These are phyloP conservation scores for Delichon dasypus DNA, from an alignment of 2,797 vertebrate genomes.

Conservation along the genomic window DNA sequence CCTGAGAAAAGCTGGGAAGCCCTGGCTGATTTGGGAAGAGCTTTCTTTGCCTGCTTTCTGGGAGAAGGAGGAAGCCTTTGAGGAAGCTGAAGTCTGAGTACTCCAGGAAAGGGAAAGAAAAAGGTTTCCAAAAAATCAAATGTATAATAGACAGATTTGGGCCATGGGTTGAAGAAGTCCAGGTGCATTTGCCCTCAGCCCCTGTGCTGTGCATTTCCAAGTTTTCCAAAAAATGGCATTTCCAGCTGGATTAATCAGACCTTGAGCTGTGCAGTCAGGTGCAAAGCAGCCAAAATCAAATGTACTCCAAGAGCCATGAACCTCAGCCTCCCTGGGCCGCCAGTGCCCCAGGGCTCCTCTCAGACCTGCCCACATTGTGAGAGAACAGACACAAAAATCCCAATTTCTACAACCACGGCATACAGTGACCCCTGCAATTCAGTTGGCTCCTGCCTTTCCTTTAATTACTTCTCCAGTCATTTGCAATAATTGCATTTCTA, in stretches of 20 bases:
- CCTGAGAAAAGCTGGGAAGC: not conserved
- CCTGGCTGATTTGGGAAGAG: not conserved
- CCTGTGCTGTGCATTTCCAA: not conserved
- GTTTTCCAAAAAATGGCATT: accelerated
- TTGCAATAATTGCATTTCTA: not conserved
- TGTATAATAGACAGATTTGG: not conserved
- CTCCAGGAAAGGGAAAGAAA: not conserved
- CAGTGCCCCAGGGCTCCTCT: not conserved
- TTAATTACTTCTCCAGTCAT: no score
- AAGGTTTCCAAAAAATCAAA: not conserved
- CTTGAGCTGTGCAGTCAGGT: not conserved
- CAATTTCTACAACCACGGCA: not conserved
- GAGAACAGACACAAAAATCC: not conserved
- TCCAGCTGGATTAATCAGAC: not conserved
- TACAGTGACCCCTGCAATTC: not conserved
- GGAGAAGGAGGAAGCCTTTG: not conserved
- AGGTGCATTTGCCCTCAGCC: accelerated
- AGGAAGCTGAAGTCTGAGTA: not conserved
- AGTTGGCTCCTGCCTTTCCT: not conserved
- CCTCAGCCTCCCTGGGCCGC: not conserved
- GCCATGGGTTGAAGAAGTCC: accelerated
- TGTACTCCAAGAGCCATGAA: accelerated
- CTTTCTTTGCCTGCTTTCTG: not conserved
- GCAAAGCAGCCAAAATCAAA: not conserved
- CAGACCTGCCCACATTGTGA: accelerated